Percentiles rank a stretch among this genome's conserved stretches.
Evolutionary conservation across 2,888 invertebrate species (phyloP).

Genomic region (Eupithecia insigniata): DNA sequence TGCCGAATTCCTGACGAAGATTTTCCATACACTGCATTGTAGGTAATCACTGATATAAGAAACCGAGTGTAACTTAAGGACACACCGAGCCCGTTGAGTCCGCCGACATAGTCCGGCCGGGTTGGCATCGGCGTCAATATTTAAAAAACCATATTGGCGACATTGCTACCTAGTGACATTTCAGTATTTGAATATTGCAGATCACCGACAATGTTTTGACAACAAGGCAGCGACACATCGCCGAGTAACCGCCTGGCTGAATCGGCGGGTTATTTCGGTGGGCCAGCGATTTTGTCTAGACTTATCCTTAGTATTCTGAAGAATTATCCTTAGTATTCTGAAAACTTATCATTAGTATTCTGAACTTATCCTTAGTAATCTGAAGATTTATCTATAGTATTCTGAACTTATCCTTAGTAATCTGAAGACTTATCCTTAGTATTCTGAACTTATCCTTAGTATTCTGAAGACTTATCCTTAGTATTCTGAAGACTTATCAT

Average conservation of each 20-base stretch:
- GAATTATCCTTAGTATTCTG: slow-evolving; percentile 87
- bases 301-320: slow-evolving; percentile 87
- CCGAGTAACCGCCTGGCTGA: not conserved
- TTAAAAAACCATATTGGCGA: no score
- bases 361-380: slow-evolving; percentile 88
- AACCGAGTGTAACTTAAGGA: no score
- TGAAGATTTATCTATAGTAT: slow-evolving; percentile 88
- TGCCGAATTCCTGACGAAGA: no score
- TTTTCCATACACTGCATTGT: no score
- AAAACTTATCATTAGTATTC: slow-evolving; percentile 88
- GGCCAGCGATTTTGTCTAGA: not conserved
- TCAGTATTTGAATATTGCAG: no score
- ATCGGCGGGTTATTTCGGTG: not conserved
- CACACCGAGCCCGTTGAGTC: no score
- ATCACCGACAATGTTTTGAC: no score
- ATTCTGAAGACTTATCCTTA: slow-evolving; percentile 89
- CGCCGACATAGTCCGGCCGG: no score
- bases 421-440: slow-evolving; percentile 87
- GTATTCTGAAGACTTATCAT: slow-evolving; percentile 88
- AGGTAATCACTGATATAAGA: no score
- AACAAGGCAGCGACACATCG: no score
- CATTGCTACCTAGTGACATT: no score
- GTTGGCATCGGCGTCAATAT: no score
- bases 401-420: slow-evolving; percentile 88
- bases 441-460: slow-evolving; percentile 88